phyloP scores from a whole-genome alignment of 2,888 invertebrate genomes.

The Andrena marginata region DNA sequence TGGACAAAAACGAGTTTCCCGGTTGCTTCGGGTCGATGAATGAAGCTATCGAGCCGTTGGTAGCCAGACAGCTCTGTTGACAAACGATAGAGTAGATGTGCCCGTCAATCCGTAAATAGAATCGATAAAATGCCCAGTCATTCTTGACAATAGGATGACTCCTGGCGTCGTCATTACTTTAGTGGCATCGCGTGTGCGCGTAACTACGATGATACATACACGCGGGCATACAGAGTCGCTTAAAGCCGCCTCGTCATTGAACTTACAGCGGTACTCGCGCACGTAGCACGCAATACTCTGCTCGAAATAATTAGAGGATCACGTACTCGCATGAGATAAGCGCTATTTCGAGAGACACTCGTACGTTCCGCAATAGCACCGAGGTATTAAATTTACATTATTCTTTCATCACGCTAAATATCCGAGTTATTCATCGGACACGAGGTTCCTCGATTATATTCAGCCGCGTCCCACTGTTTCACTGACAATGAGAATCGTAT shows the following conservation, averaged over 20 bases:
- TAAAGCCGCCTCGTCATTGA: constrained; percentile 35
- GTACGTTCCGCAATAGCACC: constrained; percentile 4
- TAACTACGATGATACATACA: constrained; percentile 38
- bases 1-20: not conserved
- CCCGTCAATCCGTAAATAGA: constrained; percentile 64
- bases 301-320: constrained; percentile 43
- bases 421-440: not conserved
- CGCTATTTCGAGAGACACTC: constrained; percentile 23
- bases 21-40: constrained; percentile 23
- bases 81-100: constrained; percentile 62
- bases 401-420: not conserved
- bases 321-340: constrained; percentile 20
- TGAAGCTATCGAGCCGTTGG: constrained; percentile 57
- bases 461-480: not conserved
- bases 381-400: constrained; percentile 3
- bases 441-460: not conserved
- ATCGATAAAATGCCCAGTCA: constrained; percentile 74
- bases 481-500: no score
- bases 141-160: constrained; percentile 67
- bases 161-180: constrained; percentile 47
- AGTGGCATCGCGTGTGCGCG: constrained; percentile 34
- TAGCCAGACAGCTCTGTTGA: constrained; percentile 61
- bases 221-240: constrained; percentile 25
- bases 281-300: constrained; percentile 30
- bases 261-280: constrained; percentile 16